Evolutionary conservation across 2,888 invertebrate genomes (phyloP).

Genomic region (Agrilus cyanescens): DNA sequence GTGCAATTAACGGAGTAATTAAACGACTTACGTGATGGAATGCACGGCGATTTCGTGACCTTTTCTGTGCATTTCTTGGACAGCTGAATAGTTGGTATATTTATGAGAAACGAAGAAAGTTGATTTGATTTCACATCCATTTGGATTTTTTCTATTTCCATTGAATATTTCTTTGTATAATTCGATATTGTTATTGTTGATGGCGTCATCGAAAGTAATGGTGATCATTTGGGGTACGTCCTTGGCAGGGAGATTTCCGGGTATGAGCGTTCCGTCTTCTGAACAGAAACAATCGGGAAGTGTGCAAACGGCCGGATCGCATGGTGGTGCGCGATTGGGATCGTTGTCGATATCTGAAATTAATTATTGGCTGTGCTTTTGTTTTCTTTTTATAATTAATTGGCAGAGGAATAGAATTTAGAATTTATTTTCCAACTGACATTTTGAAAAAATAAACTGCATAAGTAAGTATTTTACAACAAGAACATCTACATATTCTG

Average conservation of each 20-base stretch:
- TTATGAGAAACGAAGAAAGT: conserved; percentile 90
- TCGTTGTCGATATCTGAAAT: conserved; percentile 80
- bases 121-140: conserved; percentile 85
- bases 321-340: conserved; percentile 84
- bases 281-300: conserved; percentile 92
- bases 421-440: too few relatives aligned
- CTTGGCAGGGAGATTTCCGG: conserved; percentile 70
- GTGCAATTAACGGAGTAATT: conserved; percentile 1
- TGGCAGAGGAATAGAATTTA: background rate
- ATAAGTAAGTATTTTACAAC: background rate
- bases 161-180: conserved; percentile 88
- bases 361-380: background rate
- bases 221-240: conserved; percentile 92
- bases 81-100: conserved; percentile 87
- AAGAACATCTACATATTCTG: background rate
- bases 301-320: conserved; percentile 74
- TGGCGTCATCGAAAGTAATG: conserved; percentile 88
- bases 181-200: conserved; percentile 91
- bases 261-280: conserved; percentile 78
- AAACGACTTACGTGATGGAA: conserved; percentile 72
- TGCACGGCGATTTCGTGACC: conserved; percentile 91
- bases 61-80: conserved; percentile 80
- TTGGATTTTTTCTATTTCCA: conserved; percentile 79
- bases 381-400: background rate
- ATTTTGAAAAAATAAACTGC: background rate